Conservation (phyloP, 1,140 invertebrate genomes). For the Drosophila willistoni region DNA sequence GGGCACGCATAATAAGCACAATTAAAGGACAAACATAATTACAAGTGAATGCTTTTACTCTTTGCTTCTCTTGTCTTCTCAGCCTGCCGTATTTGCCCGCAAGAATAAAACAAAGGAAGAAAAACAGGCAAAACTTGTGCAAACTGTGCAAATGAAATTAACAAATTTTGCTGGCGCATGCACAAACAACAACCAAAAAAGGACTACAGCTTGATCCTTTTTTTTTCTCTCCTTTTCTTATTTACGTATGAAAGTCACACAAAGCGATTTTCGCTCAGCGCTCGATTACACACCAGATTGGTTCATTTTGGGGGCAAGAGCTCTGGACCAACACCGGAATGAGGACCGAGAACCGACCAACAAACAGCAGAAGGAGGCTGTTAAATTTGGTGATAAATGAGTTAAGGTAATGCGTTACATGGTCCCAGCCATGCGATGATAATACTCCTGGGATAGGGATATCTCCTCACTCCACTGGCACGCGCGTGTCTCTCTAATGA, state of each 20-base stretch:
- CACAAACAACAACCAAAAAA: constrained; percentile 40
- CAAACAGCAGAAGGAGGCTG: constrained; percentile 27
- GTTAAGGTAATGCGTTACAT: constrained; percentile 76
- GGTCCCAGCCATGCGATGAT: constrained; percentile 36
- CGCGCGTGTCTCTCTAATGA: constrained; percentile 66
- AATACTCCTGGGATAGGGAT: constrained; percentile 51
- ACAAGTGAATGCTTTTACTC: constrained; percentile 44
- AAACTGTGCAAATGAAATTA: constrained; percentile 78
- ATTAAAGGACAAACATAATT: constrained; percentile 81
- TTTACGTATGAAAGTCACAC: constrained; percentile 79
- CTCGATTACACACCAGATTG: constrained; percentile 67
- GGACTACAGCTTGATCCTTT: constrained; percentile 22
- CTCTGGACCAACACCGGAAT: constrained; percentile 6
- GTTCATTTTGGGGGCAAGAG: constrained; percentile 2
- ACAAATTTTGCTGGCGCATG: constrained; percentile 70
- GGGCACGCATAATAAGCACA: constrained; percentile 77
- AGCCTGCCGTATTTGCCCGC: constrained; percentile 28
- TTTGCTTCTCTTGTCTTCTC: not conserved
- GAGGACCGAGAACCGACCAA: not conserved
- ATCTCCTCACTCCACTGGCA: constrained; percentile 38
- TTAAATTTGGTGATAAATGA: constrained; percentile 78
- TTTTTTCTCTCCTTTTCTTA: constrained; percentile 39
- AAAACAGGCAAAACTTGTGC: constrained; percentile 51
- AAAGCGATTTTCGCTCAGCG: constrained; percentile 67
- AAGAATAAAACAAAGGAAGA: constrained; percentile 31